Evolutionary conservation across 2,797 vertebrate species (phyloP), one percentile per base, ranked within the genome.

Genomic region (Chrysocyon brachyurus): DNA sequence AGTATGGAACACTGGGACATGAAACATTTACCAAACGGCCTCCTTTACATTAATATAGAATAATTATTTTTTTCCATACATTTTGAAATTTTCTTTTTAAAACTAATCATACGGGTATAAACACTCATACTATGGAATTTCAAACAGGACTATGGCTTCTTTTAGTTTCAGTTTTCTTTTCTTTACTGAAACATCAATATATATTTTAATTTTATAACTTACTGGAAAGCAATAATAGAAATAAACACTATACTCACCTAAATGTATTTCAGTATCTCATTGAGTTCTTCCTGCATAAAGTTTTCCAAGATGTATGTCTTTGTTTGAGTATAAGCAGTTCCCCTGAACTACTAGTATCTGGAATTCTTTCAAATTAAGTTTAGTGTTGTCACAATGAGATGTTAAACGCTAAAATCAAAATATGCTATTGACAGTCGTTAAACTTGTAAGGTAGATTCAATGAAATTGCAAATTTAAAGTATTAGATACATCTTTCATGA

Each of bases 291-390:
- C 87, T 81, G 31, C 19, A 54, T 61, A 77, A 95, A 91, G 52
- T 97, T 97, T 94, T 78, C 57, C 52, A 83, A 83, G 28, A 91
- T 24, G 3, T 54, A 52, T 68, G 2, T 66, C 24, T 89, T 89
- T 79, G 16, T 94, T 96, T 26, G 56, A 36, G 54, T 73, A 81
- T 57, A 63, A 93, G 63, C 15, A 91, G 14, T 70, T 86, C 52
- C 28, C n/a, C 81, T 82, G n/a, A 81, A 54, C 26, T 91, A 64
- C 5, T 31, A 83, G 68, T 46, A 54, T 70, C 17, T 56, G 21
- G 4, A 93, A 66, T 92, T 96, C 36, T 92, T 96, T 88, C 57
- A 83, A 26, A 54, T 78, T 22, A 95, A 90, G 75, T 88, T 96
- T 82, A 88, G 19, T 93, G 56, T 87, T 81, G 21, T 84, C 10